Evolutionary conservation across 2,888 invertebrate genomes (phyloP), one percentile per base, ranked within the genome.

Genomic region (Hemicrepidius hirtus): DNA sequence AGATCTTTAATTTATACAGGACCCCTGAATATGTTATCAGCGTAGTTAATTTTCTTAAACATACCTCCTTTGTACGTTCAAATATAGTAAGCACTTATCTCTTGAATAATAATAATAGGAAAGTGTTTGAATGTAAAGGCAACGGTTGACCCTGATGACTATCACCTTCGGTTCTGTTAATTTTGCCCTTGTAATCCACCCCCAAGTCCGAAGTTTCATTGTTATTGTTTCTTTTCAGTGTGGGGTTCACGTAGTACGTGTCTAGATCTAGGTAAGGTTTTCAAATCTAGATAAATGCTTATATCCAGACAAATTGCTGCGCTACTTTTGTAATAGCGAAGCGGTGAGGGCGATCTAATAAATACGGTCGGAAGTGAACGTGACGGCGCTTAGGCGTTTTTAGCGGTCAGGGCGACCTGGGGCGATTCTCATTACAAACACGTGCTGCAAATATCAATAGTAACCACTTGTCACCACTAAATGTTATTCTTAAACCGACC

Each of bases 401-500:
- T 24, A 21, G 41, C 49, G 40, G 40, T 57, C 40, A 24, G 46
- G 20, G 32, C 50, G 32, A 35, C 53, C 44, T 32, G 49, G 60
- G 59, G 59, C 59, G 44, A 59, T 59, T 46, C 57, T 68, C 35
- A 46, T 68, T 68, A 46, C 55, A 40, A 35, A 68, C 59, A 59
- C 59, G 68, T 59, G 68, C 40, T 68, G 68, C 50, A 68, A 53
- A 69, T 69, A 69, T 69, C 69, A 53, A 50, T 63, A 63, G 53
- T 55, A 63, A 69, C 69, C 69, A 69, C 69, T 63, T 69, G 69
- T 62, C 69, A 69, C 50, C 53, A 50, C 63, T 35, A 53, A 69
- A 63, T 53, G 69, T 53, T 63, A 55, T 69, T 63, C 63, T 62
- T 69, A 55, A 65, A 53, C 16, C 55, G 35, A 53, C 46, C 50